Conservation (phyloP, 2,888 invertebrate species). For the Fabriciana adippe region DNA sequence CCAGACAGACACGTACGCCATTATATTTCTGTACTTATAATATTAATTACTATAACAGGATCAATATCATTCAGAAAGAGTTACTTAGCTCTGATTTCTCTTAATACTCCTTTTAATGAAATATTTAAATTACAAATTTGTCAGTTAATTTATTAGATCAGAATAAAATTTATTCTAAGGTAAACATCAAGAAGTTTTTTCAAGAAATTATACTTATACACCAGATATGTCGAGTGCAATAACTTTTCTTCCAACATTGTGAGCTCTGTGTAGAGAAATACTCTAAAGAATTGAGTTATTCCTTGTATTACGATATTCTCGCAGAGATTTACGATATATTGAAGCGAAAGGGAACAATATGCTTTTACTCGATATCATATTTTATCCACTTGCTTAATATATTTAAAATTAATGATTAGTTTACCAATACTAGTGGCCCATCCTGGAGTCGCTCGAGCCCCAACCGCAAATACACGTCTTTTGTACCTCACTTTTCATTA, state of each 20-base stretch:
- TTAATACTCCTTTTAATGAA: no score
- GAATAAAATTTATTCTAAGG: neutral
- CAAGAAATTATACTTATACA: neutral
- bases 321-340: neutral
- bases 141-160: no score
- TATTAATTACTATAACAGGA: no score
- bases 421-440: no score
- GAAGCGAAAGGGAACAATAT: neutral
- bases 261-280: neutral
- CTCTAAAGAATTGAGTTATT: slow-evolving; percentile 1
- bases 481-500: no score
- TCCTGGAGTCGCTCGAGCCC: no score
- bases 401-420: neutral
- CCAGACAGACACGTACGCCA: no score
- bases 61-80: no score
- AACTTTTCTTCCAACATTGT: slow-evolving; percentile 1
- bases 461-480: no score
- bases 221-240: neutral
- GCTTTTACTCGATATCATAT: neutral
- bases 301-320: neutral
- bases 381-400: neutral
- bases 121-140: no score
- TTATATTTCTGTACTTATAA: no score
- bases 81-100: no score
- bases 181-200: neutral